Conservation (phyloP, 2,113 vertebrate species). For the Procavia capensis region DNA sequence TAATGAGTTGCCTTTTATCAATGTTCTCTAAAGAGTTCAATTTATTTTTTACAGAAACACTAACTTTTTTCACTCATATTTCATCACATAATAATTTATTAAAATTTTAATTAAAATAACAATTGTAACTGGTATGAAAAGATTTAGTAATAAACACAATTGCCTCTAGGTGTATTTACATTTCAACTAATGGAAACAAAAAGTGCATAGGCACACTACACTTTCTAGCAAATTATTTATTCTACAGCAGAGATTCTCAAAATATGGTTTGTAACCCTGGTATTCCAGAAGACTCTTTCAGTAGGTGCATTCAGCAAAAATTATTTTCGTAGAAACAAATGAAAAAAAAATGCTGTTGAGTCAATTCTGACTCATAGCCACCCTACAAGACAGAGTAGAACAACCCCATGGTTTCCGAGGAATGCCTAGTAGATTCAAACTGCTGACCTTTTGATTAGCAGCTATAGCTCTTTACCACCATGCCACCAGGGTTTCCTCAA, state of each 20-base stretch:
- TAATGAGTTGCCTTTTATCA: not conserved
- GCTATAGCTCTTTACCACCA: too few species aligned
- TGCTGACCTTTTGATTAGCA: too few species aligned
- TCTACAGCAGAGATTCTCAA: not conserved
- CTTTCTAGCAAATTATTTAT: not conserved
- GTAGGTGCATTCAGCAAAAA: not conserved
- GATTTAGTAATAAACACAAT: not conserved
- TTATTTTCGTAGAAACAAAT: too few species aligned
- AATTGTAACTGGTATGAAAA: not conserved
- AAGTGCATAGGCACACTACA: not conserved
- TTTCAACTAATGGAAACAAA: not conserved
- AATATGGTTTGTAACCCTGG: not conserved
- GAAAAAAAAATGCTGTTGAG: too few species aligned
- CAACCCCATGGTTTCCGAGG: too few species aligned
- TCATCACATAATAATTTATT: not conserved
- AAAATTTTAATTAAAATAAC: not conserved
- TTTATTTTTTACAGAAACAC: not conserved
- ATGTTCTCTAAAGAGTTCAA: not conserved
- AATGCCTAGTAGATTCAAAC: too few species aligned
- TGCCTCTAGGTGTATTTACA: not conserved
- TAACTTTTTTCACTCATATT: not conserved
- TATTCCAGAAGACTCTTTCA: not conserved
- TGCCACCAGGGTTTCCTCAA: too few species aligned
- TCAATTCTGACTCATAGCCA: too few species aligned
- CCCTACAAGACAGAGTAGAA: too few species aligned